Conservation (phyloP, 2,113 vertebrate species). For the Pachyramphus minor region DNA sequence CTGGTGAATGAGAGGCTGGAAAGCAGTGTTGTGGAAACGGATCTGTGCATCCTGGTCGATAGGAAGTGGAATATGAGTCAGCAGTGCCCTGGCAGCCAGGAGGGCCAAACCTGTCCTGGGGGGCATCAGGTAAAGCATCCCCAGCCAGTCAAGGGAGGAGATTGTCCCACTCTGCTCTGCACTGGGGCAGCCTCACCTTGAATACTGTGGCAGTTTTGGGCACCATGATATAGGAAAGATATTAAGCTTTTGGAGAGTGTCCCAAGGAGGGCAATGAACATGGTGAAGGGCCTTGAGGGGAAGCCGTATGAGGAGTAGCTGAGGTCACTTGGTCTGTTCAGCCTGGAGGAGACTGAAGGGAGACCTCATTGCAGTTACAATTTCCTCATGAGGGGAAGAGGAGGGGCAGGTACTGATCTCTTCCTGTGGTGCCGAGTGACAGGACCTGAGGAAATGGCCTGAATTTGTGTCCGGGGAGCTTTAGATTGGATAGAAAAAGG, state of each 20-base stretch:
- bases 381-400: neutral
- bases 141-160: neutral
- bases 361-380: neutral
- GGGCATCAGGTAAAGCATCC: neutral
- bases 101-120: neutral
- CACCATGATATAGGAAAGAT: neutral
- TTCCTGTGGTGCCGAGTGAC: neutral
- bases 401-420: neutral
- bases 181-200: neutral
- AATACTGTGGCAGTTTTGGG: neutral
- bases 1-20: neutral
- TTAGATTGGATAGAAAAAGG: neutral
- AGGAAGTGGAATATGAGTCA: neutral
- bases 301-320: neutral
- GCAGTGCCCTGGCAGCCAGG: neutral
- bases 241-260: neutral
- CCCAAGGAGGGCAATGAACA: neutral
- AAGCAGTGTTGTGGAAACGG: neutral
- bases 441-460: neutral
- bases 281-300: neutral
- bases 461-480: neutral
- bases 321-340: neutral
- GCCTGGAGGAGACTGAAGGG: neutral
- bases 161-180: neutral
- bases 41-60: no score